Percentiles rank a stretch among this genome's conserved stretches.
Conservation (phyloP, 2,888 invertebrate species). For the Drosophila testacea region DNA sequence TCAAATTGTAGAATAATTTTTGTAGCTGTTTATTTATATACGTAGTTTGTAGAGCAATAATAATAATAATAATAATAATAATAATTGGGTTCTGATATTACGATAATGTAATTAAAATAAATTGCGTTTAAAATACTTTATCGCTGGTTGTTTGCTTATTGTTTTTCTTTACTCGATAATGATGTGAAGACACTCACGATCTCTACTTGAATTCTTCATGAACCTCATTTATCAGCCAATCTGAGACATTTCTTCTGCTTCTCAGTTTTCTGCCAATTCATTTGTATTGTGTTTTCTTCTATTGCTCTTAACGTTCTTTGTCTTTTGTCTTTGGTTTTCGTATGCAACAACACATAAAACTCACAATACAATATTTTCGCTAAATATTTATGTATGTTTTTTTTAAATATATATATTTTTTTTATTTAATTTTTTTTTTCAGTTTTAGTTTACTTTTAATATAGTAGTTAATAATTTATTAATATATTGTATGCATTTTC, state of each 20-base stretch:
- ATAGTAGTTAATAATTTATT: slow-evolving; percentile 77
- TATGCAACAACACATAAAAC: slow-evolving; percentile 84
- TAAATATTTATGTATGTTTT: slow-evolving; percentile 82
- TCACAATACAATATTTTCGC: slow-evolving; percentile 84
- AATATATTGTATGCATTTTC: slow-evolving; percentile 69
- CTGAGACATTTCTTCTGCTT: slow-evolving; percentile 25
- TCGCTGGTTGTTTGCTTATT: slow-evolving; percentile 62
- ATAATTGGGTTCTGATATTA: slow-evolving; percentile 43
- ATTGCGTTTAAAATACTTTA: slow-evolving; percentile 31
- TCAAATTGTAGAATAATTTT: slow-evolving; percentile 59
- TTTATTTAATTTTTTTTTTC: slow-evolving; percentile 53
- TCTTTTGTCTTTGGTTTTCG: slow-evolving; percentile 53
- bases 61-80: slow-evolving; percentile 44
- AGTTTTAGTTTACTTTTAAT: slow-evolving; percentile 67
- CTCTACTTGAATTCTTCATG: slow-evolving; percentile 19
- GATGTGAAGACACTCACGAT: slow-evolving; percentile 31
- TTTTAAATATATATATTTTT: slow-evolving; percentile 47
- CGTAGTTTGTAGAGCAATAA: slow-evolving; percentile 47
- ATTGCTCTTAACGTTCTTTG: slow-evolving; percentile 41
- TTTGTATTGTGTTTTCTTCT: slow-evolving; percentile 28
- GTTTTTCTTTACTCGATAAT: slow-evolving; percentile 17
- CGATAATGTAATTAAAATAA: slow-evolving; percentile 58
- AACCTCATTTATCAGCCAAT: slow-evolving; percentile 13
- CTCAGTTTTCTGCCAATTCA: slow-evolving; percentile 46
- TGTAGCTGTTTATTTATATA: slow-evolving; percentile 34